Evolutionary conservation across 2,888 invertebrate genomes (phyloP).

Genomic region (Diachrysia chrysitis): DNA sequence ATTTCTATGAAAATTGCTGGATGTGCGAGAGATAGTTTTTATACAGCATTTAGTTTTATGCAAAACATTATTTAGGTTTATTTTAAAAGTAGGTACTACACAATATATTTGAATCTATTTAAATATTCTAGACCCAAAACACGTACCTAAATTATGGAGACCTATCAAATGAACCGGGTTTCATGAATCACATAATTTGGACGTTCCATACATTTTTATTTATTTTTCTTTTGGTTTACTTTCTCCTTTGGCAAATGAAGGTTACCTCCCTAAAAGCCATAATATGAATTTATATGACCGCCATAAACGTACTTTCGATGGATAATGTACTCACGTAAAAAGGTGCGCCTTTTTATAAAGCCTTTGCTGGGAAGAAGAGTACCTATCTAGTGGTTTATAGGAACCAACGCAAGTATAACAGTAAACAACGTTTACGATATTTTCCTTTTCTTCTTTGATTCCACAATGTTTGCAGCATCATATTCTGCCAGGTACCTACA

Average conservation of each 20-base stretch:
- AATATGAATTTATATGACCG: slow-evolving; percentile 55
- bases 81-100: too few relatives aligned
- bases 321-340: slow-evolving; percentile 16
- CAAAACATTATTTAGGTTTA: too few relatives aligned
- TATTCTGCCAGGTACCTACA: neutral
- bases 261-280: slow-evolving; percentile 30
- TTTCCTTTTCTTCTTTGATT: neutral
- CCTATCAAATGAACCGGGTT: slow-evolving; percentile 1
- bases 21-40: too few relatives aligned
- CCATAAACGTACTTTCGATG: slow-evolving; percentile 38
- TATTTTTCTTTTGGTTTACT: slow-evolving; percentile 11
- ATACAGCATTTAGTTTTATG: too few relatives aligned
- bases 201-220: neutral
- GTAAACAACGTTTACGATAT: neutral
- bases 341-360: slow-evolving; percentile 36
- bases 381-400: slow-evolving; percentile 2
- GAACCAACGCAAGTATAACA: neutral
- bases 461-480: neutral
- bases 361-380: slow-evolving; percentile 8
- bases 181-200: neutral
- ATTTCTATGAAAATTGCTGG: too few relatives aligned
- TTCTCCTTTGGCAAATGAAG: slow-evolving; percentile 32
- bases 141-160: neutral
- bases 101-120: too few relatives aligned
- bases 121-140: neutral